phyloP scores from a whole-genome alignment of 2,113 vertebrate species.

The Polypterus bichir region DNA sequence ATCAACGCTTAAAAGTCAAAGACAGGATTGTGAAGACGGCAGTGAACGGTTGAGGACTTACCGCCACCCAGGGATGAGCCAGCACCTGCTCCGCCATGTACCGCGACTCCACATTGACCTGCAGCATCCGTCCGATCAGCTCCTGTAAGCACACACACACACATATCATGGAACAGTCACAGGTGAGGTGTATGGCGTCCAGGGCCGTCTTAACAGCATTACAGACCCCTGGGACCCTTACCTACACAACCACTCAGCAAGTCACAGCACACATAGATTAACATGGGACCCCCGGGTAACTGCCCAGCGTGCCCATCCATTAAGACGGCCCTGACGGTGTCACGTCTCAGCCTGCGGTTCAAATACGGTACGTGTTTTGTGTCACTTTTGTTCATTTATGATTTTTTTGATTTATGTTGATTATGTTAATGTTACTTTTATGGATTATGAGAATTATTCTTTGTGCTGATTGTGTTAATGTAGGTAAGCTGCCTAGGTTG shows the following conservation, averaged over 20 bases:
- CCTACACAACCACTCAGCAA: no score
- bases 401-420: no score
- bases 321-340: not conserved
- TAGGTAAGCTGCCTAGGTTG: no score
- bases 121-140: conserved; percentile 85
- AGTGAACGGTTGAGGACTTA: conserved; percentile 37
- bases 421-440: not conserved
- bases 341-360: not conserved
- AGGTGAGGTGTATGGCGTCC: no score
- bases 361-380: not conserved
- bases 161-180: not conserved
- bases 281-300: no score
- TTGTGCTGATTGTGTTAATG: no score
- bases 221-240: no score
- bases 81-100: conserved; percentile 82
- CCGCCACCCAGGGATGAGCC: conserved; percentile 87
- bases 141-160: conserved; percentile 49
- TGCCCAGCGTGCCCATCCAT: no score
- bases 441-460: not conserved
- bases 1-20: no score
- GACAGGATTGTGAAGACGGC: no score
- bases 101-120: conserved; percentile 74
- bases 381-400: not conserved
- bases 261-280: no score
- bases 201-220: no score